phyloP scores from a whole-genome alignment of 2,113 vertebrate species.

The Thamnaconus septentrionalis region DNA sequence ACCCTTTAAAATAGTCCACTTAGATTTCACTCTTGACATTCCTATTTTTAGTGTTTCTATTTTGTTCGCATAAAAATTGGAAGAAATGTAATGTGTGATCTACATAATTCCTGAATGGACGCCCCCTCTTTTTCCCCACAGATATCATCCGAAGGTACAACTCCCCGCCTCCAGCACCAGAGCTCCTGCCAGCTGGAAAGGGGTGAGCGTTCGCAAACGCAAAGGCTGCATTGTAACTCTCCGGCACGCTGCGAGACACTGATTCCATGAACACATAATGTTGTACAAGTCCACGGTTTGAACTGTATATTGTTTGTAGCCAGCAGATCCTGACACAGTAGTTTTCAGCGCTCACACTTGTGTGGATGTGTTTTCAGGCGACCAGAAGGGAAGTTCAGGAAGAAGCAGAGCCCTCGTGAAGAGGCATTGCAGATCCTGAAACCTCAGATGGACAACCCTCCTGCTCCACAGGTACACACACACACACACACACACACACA shows the following conservation, averaged over 20 bases:
- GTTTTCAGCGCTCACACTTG: neutral
- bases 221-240: neutral
- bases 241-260: constrained; percentile 20
- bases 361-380: constrained; percentile 53
- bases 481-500: neutral
- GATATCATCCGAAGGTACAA: constrained; percentile 91
- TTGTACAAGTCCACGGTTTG: constrained; percentile 11
- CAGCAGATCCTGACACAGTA: neutral
- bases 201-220: constrained; percentile 47
- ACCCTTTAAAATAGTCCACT: neutral
- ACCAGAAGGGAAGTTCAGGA: constrained; percentile 82
- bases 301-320: constrained; percentile 2
- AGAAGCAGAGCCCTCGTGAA: constrained; percentile 85
- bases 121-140: constrained; percentile 14
- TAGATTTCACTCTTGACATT: neutral
- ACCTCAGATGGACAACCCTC: constrained; percentile 82
- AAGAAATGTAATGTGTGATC: neutral
- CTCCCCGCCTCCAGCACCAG: constrained; percentile 63
- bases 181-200: constrained; percentile 51
- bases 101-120: neutral
- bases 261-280: constrained; percentile 13
- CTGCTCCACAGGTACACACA: constrained; percentile 62
- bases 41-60: neutral
- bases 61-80: neutral
- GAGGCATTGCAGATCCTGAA: constrained; percentile 92